Evolutionary conservation across 2,888 invertebrate species (phyloP).

Genomic region (Drosophila differens): DNA sequence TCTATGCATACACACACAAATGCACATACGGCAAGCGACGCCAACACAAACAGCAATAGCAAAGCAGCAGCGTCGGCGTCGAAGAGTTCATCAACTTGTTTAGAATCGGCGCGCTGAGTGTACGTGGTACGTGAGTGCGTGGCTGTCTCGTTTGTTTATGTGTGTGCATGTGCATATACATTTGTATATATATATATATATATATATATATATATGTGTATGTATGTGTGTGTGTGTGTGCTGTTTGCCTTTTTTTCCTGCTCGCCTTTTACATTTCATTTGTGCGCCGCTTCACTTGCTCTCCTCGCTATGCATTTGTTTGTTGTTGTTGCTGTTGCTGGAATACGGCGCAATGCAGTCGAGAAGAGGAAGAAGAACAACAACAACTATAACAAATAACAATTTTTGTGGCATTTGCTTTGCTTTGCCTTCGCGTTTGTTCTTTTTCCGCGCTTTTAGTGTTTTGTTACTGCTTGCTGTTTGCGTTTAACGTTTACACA

Average conservation of each 20-base stretch:
- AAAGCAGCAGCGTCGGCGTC: slow-evolving; percentile 47
- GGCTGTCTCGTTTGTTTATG: slow-evolving; percentile 52
- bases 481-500: slow-evolving; percentile 46
- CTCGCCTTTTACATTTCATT: slow-evolving; percentile 53
- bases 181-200: slow-evolving; percentile 23
- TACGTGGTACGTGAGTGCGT: slow-evolving; percentile 76
- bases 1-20: slow-evolving; percentile 11
- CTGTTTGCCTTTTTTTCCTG: slow-evolving; percentile 51
- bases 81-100: slow-evolving; percentile 83
- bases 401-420: slow-evolving; percentile 39
- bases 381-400: slow-evolving; percentile 36
- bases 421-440: slow-evolving; percentile 59
- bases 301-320: slow-evolving; percentile 35
- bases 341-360: slow-evolving; percentile 56
- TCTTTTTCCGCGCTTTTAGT: slow-evolving; percentile 66
- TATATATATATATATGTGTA: slow-evolving; percentile 27
- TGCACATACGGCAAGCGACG: slow-evolving; percentile 36
- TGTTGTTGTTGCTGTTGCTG: slow-evolving; percentile 55
- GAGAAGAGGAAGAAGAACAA: slow-evolving; percentile 18
- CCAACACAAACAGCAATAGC: slow-evolving; percentile 37
- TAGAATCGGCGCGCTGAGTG: slow-evolving; percentile 71
- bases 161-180: slow-evolving; percentile 41
- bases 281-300: slow-evolving; percentile 67
- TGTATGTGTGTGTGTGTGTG: slow-evolving; percentile 29
- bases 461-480: slow-evolving; percentile 57